These are phyloP conservation scores for Xiphophorus couchianus DNA, from an alignment of 2,113 vertebrate genomes.

Conservation along the genomic window DNA sequence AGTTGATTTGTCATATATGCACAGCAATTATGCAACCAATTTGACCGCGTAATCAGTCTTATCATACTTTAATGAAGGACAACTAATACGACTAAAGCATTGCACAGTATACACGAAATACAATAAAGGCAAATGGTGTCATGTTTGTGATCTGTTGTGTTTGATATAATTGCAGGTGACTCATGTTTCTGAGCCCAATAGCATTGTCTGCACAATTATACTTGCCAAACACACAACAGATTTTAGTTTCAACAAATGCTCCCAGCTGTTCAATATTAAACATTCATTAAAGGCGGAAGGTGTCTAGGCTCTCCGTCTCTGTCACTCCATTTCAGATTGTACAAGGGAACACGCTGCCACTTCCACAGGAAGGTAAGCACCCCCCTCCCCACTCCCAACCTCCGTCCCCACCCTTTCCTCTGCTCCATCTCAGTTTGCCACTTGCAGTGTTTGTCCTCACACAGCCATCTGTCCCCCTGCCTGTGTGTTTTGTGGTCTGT, in stretches of 20 bases:
- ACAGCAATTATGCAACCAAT: not conserved
- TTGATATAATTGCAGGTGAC: constrained; percentile 24
- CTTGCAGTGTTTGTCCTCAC: constrained; percentile 42
- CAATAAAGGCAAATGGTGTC: not conserved
- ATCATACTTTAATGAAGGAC: not conserved
- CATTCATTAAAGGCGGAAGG: constrained; percentile 37
- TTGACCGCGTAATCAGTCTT: not conserved
- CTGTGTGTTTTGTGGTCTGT: constrained; percentile 29
- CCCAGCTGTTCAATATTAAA: constrained; percentile 53
- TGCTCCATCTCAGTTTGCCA: constrained; percentile 11
- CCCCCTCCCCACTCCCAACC: not conserved
- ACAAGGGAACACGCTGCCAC: constrained; percentile 25
- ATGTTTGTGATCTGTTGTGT: constrained; percentile 21
- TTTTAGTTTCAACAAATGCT: constrained; percentile 12
- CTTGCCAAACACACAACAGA: constrained; percentile 10
- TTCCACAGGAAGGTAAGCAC: constrained; percentile 16
- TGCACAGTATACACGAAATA: constrained; percentile 2
- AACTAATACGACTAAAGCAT: not conserved
- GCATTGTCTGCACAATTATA: constrained; percentile 32
- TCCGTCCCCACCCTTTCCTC: not conserved
- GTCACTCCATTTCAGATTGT: constrained; percentile 9
- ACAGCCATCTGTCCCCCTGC: constrained; percentile 54
- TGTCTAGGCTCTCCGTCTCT: constrained; percentile 31
- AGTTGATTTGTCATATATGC: constrained; percentile 20
- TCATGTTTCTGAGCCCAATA: constrained; percentile 41